Percentiles rank a stretch among this genome's conserved stretches.
These are phyloP conservation scores for Trypoxylus dichotomus DNA, from an alignment of 1,140 invertebrate species.

Conservation along the genomic window DNA sequence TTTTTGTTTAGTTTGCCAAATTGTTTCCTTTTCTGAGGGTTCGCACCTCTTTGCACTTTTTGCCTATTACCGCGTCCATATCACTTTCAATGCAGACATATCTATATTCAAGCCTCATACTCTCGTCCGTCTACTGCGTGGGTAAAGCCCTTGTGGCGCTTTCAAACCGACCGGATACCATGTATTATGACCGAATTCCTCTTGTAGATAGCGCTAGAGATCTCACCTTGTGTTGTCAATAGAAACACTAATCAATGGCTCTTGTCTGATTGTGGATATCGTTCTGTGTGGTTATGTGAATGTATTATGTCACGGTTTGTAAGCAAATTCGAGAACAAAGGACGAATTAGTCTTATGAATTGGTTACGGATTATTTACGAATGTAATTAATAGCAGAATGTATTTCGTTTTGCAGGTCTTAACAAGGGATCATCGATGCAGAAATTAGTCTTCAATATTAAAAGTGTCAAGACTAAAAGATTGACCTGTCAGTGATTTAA, in stretches of 20 bases:
- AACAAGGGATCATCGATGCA: no score
- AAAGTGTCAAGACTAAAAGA: no score
- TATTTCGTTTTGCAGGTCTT: no score
- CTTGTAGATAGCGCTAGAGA: not conserved
- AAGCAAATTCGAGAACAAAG: not conserved
- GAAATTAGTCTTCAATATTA: no score
- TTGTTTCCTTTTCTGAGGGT: constrained; percentile 3
- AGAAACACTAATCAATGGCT: not conserved
- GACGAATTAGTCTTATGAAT: not conserved
- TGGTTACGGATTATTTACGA: not conserved
- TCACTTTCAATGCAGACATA: not conserved
- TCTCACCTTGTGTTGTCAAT: constrained; percentile 9
- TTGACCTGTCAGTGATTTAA: no score
- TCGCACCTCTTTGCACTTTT: not conserved
- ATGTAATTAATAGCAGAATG: no score
- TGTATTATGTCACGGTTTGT: not conserved
- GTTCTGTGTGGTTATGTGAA: not conserved
- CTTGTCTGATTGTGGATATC: constrained; percentile 1
- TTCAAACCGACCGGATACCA: not conserved
- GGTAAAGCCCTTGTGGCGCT: not conserved
- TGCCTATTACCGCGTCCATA: not conserved
- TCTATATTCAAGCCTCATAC: not conserved
- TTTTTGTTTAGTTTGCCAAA: not conserved
- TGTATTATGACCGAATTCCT: not conserved
- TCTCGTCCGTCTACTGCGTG: not conserved